Conservation (phyloP, 2,113 vertebrate genomes). For the Tupaia tana region DNA sequence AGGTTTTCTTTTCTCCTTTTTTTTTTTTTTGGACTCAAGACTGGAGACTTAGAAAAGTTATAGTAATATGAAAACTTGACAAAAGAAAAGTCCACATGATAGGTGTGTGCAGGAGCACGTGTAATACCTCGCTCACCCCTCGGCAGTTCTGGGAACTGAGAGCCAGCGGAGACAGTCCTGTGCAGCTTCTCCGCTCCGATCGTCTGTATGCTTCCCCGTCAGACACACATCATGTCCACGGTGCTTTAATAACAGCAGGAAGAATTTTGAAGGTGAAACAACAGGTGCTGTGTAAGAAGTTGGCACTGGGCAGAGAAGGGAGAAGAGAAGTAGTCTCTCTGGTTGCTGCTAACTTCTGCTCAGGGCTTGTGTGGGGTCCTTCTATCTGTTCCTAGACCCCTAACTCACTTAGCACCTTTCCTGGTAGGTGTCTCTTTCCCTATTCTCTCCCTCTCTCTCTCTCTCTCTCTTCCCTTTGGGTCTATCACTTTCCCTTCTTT, state of each 20-base stretch:
- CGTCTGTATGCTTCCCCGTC: background rate
- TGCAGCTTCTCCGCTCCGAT: background rate
- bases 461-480: no score
- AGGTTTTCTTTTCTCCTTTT: slow-evolving; percentile 15
- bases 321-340: background rate
- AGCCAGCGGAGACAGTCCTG: background rate
- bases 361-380: background rate
- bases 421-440: no score
- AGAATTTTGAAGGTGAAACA: background rate
- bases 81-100: slow-evolving; percentile 40
- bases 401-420: background rate
- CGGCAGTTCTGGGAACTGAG: slow-evolving; percentile 47
- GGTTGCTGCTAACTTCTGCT: background rate
- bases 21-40: slow-evolving; percentile 47
- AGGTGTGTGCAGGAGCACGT: slow-evolving; percentile 35
- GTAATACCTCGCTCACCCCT: slow-evolving; percentile 44
- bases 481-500: no score
- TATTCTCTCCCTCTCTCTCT: accelerated
- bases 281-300: background rate
- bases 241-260: background rate
- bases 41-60: slow-evolving; percentile 54
- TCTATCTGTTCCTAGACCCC: background rate
- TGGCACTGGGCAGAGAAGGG: background rate
- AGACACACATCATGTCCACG: accelerated
- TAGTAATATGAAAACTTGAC: slow-evolving; percentile 59